A percentile compares a stretch with the other conserved stretches of the same genome.
Evolutionary conservation across 2,888 invertebrate genomes (phyloP).

Genomic region (Dioctria rufipes): DNA sequence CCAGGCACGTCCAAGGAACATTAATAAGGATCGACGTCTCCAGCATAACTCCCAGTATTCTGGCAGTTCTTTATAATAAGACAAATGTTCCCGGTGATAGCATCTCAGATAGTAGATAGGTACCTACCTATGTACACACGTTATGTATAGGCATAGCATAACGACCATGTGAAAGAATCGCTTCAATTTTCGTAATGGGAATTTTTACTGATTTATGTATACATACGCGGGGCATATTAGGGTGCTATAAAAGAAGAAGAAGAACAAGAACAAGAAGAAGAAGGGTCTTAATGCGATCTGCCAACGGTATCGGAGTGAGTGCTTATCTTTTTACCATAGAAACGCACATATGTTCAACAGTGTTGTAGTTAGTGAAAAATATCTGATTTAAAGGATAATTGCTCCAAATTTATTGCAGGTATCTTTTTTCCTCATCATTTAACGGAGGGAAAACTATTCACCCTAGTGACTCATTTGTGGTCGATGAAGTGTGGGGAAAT

Average conservation of each 20-base stretch:
- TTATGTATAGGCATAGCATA: neutral
- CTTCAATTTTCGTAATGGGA: conserved; percentile 48
- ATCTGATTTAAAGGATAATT: too few relatives aligned
- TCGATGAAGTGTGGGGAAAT: too few relatives aligned
- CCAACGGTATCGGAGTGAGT: too few relatives aligned
- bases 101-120: conserved; percentile 36
- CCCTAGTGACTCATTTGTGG: too few relatives aligned
- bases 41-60: conserved; percentile 43
- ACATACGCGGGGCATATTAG: conserved; percentile 32
- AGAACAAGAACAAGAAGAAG: too few relatives aligned
- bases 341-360: too few relatives aligned
- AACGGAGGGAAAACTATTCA: too few relatives aligned
- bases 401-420: too few relatives aligned
- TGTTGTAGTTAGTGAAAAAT: too few relatives aligned
- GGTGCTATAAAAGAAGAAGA: neutral
- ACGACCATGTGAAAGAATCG: conserved; percentile 45
- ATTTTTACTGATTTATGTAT: conserved; percentile 49
- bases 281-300: too few relatives aligned
- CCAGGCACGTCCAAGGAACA: conserved; percentile 50
- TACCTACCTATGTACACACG: neutral
- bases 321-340: too few relatives aligned
- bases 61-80: conserved; percentile 48
- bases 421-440: too few relatives aligned
- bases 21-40: conserved; percentile 55
- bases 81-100: conserved; percentile 49